phyloP scores from a whole-genome alignment of 2,113 vertebrate species.

The Lanius ludovicianus region DNA sequence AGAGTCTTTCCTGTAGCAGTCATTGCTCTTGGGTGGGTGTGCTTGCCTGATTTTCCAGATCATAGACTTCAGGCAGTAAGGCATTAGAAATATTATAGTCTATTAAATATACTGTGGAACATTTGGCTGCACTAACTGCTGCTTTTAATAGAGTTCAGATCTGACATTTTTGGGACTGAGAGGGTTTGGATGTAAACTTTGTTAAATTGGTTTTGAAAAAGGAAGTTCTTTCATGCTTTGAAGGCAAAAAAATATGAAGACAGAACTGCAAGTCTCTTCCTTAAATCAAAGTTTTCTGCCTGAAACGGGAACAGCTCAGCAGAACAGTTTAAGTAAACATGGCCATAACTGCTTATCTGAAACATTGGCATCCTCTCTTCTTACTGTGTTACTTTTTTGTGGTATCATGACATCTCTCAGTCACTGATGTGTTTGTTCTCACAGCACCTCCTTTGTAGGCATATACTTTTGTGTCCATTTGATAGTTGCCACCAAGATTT shows the following conservation, averaged over 20 bases:
- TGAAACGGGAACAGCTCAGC: conserved; percentile 71
- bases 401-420: neutral
- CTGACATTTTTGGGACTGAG: conserved; percentile 53
- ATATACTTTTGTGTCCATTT: neutral
- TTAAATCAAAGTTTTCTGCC: conserved; percentile 70
- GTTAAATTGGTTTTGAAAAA: conserved; percentile 59
- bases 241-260: conserved; percentile 61
- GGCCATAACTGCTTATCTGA: conserved; percentile 46
- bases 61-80: neutral
- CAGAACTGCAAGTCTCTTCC: conserved; percentile 66
- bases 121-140: neutral
- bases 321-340: conserved; percentile 70
- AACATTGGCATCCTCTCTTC: conserved; percentile 21
- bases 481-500: neutral
- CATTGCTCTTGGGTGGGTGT: neutral
- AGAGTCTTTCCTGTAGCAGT: neutral
- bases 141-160: conserved; percentile 56
- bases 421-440: conserved; percentile 19
- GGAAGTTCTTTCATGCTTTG: conserved; percentile 64
- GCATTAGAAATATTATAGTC: conserved; percentile 6
- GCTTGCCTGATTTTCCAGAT: neutral
- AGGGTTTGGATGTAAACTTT: conserved; percentile 64
- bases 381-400: conserved; percentile 1
- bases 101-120: conserved; percentile 23
- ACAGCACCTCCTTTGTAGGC: neutral